Evolutionary conservation across 2,888 invertebrate genomes (phyloP).

Genomic region (Cantharis nigra): DNA sequence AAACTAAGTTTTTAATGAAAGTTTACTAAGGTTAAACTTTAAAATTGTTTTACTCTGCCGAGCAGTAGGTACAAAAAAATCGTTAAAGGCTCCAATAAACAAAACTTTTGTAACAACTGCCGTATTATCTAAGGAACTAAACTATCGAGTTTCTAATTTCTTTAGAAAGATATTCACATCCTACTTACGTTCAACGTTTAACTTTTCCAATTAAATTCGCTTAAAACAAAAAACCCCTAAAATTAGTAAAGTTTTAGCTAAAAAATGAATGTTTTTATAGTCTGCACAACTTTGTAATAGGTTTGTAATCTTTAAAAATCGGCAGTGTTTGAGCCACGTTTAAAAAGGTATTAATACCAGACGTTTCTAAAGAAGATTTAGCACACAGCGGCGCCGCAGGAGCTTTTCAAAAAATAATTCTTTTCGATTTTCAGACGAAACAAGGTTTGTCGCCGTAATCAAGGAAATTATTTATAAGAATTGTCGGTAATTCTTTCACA

Average conservation of each 20-base stretch:
- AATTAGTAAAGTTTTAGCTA: background rate
- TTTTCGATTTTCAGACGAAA: background rate
- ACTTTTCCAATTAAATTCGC: conserved; percentile 3
- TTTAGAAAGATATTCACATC: conserved; percentile 4
- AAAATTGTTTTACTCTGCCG: background rate
- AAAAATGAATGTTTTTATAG: background rate
- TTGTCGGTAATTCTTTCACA: background rate
- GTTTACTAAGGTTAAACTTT: background rate
- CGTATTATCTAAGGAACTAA: background rate
- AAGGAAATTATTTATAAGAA: background rate
- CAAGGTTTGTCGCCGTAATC: no score
- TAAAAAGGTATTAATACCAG: background rate
- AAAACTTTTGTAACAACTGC: background rate
- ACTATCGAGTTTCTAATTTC: conserved; percentile 1
- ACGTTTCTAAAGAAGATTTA: background rate
- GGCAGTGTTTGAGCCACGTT: background rate
- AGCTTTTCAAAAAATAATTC: background rate
- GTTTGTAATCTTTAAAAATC: background rate
- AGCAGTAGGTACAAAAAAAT: background rate
- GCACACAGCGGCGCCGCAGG: background rate
- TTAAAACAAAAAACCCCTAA: background rate
- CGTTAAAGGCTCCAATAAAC: background rate
- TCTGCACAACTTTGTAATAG: background rate
- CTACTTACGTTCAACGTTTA: conserved; percentile 2
- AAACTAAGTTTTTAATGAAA: background rate